phyloP scores from a whole-genome alignment of 37 sponge, comb jelly and placozoan genomes.

The Geodia barretti region DNA sequence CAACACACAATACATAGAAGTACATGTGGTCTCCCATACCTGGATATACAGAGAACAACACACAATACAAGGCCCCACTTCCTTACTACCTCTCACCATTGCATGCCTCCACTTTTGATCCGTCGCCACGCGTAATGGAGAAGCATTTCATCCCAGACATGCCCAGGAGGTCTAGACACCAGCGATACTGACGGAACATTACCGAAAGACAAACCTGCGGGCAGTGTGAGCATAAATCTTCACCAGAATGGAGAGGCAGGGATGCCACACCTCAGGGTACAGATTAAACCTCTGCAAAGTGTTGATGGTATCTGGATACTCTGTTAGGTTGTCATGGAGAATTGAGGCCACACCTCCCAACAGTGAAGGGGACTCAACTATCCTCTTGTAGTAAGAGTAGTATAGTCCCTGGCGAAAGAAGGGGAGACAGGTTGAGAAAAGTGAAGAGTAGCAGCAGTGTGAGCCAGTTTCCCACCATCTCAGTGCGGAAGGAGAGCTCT shows the following conservation, averaged over 20 bases:
- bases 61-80: too few species aligned
- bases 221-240: not conserved
- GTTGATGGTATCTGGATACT: constrained; percentile 90
- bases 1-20: too few species aligned
- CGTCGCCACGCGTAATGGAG: constrained; percentile 73
- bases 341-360: constrained; percentile 50
- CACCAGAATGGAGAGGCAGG: too few species aligned
- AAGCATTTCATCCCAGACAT: constrained; percentile 46
- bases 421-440: not conserved
- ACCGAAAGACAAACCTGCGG: constrained; percentile 66
- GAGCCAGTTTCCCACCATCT: constrained; percentile 69
- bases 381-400: constrained; percentile 95
- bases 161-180: constrained; percentile 2
- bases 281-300: constrained; percentile 93
- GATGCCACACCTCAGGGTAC: constrained; percentile 77
- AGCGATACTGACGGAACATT: constrained; percentile 52
- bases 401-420: constrained; percentile 77
- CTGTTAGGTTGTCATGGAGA: constrained; percentile 82
- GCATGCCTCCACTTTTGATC: constrained; percentile 43
- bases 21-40: constrained; percentile 80
- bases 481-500: constrained; percentile 93
- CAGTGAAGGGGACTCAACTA: constrained; percentile 68
- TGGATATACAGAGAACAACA: not conserved
- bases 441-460: not conserved
- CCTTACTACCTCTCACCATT: constrained; percentile 11